phyloP scores from a whole-genome alignment of 2,888 invertebrate genomes.

The Yponomeuta cagnagella region DNA sequence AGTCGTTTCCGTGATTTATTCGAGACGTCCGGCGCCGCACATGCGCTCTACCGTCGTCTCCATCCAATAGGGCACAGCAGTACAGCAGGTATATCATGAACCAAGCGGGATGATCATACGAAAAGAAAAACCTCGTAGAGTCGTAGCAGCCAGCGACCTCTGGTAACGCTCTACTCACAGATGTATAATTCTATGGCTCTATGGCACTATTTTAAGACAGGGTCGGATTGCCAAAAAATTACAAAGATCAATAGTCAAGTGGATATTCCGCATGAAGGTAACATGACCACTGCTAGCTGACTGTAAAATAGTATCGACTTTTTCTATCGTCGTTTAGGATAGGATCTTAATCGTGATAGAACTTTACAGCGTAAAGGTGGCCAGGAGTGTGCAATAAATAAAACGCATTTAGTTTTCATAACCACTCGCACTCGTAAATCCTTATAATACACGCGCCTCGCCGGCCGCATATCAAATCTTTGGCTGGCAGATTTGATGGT shows the following conservation, averaged over 20 bases:
- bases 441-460: neutral
- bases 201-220: too few species aligned
- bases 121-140: too few species aligned
- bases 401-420: conserved; percentile 6
- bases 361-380: neutral
- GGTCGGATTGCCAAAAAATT: too few species aligned
- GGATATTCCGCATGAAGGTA: too few species aligned
- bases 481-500: conserved; percentile 1
- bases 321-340: too few species aligned
- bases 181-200: too few species aligned
- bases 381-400: conserved; percentile 1
- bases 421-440: conserved; percentile 11
- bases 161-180: too few species aligned
- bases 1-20: conserved; percentile 34
- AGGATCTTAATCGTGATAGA: too few species aligned
- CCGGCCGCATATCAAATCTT: neutral
- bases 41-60: conserved; percentile 21
- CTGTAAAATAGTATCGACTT: too few species aligned
- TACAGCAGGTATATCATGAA: neutral
- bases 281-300: too few species aligned
- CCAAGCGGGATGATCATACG: neutral
- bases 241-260: too few species aligned
- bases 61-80: neutral
- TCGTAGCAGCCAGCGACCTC: too few species aligned
- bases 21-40: conserved; percentile 24